These are phyloP conservation scores for Psephotus haematonotus DNA, from an alignment of 2,113 vertebrate genomes.

Conservation along the genomic window DNA sequence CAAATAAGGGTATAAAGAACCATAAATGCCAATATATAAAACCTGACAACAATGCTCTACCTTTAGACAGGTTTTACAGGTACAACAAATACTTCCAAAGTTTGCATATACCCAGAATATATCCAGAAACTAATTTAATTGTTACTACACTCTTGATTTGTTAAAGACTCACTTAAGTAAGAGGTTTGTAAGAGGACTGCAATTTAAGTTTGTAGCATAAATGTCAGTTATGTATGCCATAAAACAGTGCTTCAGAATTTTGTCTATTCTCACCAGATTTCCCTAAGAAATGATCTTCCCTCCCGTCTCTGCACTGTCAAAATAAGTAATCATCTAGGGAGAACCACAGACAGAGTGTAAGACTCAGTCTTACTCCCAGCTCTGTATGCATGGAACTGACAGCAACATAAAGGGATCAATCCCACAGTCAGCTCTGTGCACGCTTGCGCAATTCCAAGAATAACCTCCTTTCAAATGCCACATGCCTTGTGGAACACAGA, in stretches of 20 bases:
- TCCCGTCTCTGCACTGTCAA: neutral
- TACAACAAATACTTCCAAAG: neutral
- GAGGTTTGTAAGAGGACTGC: neutral
- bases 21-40: neutral
- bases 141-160: neutral
- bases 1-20: neutral
- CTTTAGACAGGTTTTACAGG: neutral
- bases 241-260: neutral
- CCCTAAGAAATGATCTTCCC: neutral
- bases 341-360: neutral
- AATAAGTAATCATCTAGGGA: neutral
- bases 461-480: constrained; percentile 10
- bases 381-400: neutral
- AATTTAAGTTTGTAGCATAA: neutral
- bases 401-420: neutral
- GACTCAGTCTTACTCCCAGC: neutral
- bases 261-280: neutral
- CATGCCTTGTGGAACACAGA: neutral
- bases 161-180: neutral
- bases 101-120: neutral
- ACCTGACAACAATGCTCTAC: neutral
- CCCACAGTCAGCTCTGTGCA: neutral
- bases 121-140: neutral
- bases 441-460: neutral
- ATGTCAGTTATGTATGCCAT: neutral